phyloP scores from a whole-genome alignment of 2,113 vertebrate species.

The Lepisosteus osseus region DNA sequence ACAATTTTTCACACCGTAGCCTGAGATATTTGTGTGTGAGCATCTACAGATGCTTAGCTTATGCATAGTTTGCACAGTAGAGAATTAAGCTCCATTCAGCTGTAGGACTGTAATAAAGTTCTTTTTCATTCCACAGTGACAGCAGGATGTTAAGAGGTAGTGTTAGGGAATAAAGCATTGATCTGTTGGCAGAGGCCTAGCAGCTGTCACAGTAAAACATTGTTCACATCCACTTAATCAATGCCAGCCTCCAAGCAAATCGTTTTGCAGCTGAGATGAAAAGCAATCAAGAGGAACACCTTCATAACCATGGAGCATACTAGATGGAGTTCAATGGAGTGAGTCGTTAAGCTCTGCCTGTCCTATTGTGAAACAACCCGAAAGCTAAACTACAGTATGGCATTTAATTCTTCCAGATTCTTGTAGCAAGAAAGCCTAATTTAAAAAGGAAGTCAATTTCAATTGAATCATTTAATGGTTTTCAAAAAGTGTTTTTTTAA shows the following conservation, averaged over 20 bases:
- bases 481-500: too few species aligned
- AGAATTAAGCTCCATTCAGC: too few species aligned
- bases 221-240: constrained; percentile 66
- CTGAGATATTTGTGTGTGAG: too few species aligned
- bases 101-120: too few species aligned
- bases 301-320: constrained; percentile 64
- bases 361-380: constrained; percentile 51
- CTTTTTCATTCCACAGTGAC: constrained; percentile 53
- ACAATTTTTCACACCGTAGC: too few species aligned
- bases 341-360: constrained; percentile 52
- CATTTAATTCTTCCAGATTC: too few species aligned
- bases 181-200: constrained; percentile 66
- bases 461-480: too few species aligned
- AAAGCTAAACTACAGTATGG: too few species aligned
- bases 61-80: too few species aligned
- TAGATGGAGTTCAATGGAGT: constrained; percentile 63
- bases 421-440: too few species aligned
- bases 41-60: too few species aligned
- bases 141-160: constrained; percentile 52
- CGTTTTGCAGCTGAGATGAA: constrained; percentile 53
- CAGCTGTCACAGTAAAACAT: constrained; percentile 67
- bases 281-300: constrained; percentile 67
- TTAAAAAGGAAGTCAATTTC: too few species aligned
- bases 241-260: constrained; percentile 64
- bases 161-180: constrained; percentile 50